phyloP scores from a whole-genome alignment of 2,797 vertebrate genomes.

The Paramormyrops hopkinsi region DNA sequence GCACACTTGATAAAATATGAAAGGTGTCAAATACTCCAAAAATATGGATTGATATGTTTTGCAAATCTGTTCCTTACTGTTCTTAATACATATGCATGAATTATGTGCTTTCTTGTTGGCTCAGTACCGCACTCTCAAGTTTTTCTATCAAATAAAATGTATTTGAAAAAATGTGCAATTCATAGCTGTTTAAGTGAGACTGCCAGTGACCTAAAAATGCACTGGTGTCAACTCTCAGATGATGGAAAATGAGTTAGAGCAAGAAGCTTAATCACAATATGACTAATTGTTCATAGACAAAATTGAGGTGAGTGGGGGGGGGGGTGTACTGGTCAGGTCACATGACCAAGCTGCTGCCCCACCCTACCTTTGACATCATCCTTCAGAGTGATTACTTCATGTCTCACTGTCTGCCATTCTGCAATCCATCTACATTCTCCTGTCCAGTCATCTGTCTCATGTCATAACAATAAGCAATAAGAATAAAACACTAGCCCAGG shows the following conservation, averaged over 20 bases:
- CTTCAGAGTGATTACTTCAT: not conserved
- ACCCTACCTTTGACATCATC: not conserved
- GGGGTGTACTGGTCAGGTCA: not conserved
- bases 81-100: not conserved
- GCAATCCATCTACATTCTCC: not conserved
- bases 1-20: not conserved
- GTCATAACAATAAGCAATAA: not conserved
- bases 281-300: slow-evolving; percentile 6
- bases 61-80: not conserved
- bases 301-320: not conserved
- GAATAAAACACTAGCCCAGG: not conserved
- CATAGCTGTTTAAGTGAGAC: not conserved
- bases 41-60: not conserved
- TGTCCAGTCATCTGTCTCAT: not conserved
- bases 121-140: not conserved
- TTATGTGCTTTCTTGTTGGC: not conserved
- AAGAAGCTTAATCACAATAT: not conserved
- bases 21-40: not conserved
- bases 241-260: not conserved
- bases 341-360: not conserved
- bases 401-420: not conserved
- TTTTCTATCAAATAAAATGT: not conserved
- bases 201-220: not conserved
- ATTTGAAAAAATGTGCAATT: not conserved
- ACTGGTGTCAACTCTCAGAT: not conserved